Base-by-base conservation (phyloP, 2,113 vertebrate genomes). In the Salvelinus fontinalis region DNA sequence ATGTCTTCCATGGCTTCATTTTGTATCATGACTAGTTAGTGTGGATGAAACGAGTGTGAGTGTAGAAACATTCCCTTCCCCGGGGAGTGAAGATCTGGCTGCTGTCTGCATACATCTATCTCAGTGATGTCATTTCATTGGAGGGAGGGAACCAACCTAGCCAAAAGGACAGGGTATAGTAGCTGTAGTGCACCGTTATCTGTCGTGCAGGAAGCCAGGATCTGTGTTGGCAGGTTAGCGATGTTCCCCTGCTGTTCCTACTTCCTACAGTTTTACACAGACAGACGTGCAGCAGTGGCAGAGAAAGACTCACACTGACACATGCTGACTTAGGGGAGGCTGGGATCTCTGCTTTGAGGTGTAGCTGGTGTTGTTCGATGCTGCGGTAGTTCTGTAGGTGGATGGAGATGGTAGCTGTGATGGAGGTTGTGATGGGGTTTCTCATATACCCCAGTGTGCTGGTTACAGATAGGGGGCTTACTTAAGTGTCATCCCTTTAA, bases 321-420 rank as follows among this genome's bases (percentile, higher is more conserved):
- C 85, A 87, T 85, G 86, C 83, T 90, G 88, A 84, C 86, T 89
- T 82, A 80, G 85, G 85, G 83, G 74, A 86, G 84, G 83, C 44
- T 44, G 65, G 73, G 80, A 73, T 84, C 75, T 65, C 79, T 9
- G 69, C 77, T 2, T 54, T 62, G 79, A 80, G 77, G 81, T 81
- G 48, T 72, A 84, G 81, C 80, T 80, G 83, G 73, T 83, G 79
- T 39, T 73, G 77, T 77, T 86, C 72, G 75, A 70, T 83, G 89
- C 87, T 87, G 77, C 54, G 83, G 65, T 18, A 75, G 81, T 62
- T 83, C 54, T 77, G 79, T 73, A 20, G 49, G 72, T 77, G 14
- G 49, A 74, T 77, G 5, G 31, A 13, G 67, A 39, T 22, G 18
- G 16, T 18, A 5, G 51, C 1, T 14, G 5, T 18, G 16, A 18